Base-by-base conservation (phyloP, 2,888 invertebrate species). In the Drosophila mimica region DNA sequence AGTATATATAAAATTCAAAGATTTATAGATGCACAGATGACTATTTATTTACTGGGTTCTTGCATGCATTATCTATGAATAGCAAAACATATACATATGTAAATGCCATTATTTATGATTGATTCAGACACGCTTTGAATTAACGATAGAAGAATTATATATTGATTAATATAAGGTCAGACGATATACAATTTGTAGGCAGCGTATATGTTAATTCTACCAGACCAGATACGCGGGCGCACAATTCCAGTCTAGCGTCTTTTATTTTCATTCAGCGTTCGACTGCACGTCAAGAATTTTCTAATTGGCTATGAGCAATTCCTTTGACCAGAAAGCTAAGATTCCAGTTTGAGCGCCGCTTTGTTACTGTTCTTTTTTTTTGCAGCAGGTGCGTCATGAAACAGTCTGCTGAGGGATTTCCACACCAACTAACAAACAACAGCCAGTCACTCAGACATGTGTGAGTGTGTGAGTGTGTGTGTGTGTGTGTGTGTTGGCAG, bases 381-480 rank as follows among this genome's bases (percentile, higher is more conserved):
- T 20, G 38, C n/a, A 11, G 13, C 34, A 31, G 17, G 57, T 78
- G 82, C 62, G 78, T 78, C 78, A 78, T 49, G 15, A 11, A 20
- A 15, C 25, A 54, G 25, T 43, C 38, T 20, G 25, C 31, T 30
- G 52, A 82, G 82, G 79, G 82, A 74, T 82, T 79, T 79, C 79
- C 79, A 79, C 40, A 28, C 30, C 11, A 36, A 38, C 61, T 57
- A 66, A 62, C 62, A 33, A 40, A 17, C 33, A 54, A 28, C 33
- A 31, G 30, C 62, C 58, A 74, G 69, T 65, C 82, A 81, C 36
- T 13, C 31, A 51, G 30, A 1, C 54, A 15, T 3, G 25, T 6
- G 5, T 11, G 13, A 6, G 30, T 31, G 20, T 25, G 15, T 48
- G 33, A 53, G 28, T 30, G 48, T 52, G 31, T 40, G 30, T 61